Conservation (phyloP, 2,888 invertebrate species). For the Apotomis betuletana region DNA sequence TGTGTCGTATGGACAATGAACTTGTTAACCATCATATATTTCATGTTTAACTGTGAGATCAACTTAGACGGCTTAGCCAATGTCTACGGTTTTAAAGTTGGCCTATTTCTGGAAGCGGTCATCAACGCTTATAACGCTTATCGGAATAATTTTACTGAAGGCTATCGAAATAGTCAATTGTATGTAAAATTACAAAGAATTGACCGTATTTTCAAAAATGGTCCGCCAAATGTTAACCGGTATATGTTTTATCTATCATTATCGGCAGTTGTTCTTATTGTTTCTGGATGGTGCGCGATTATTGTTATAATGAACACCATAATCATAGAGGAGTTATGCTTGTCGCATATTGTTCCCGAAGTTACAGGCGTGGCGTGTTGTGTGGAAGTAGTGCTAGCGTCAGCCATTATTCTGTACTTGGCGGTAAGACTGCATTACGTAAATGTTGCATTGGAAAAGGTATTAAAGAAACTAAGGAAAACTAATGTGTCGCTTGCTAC, state of each 20-base stretch:
- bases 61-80: constrained; percentile 47
- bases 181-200: constrained; percentile 68
- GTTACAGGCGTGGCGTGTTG: constrained; percentile 49
- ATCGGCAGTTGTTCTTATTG: constrained; percentile 30
- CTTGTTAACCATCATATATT: constrained; percentile 47
- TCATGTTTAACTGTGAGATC: constrained; percentile 48
- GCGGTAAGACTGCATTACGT: constrained; percentile 54
- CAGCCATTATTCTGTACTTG: constrained; percentile 54
- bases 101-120: constrained; percentile 49
- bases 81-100: constrained; percentile 54
- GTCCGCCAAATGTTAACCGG: constrained; percentile 51
- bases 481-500: constrained; percentile 2
- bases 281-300: constrained; percentile 44
- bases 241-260: constrained; percentile 44
- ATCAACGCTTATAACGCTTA: constrained; percentile 51
- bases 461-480: constrained; percentile 15
- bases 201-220: constrained; percentile 56
- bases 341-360: constrained; percentile 47
- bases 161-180: constrained; percentile 52
- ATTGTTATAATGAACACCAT: constrained; percentile 49
- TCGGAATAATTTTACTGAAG: constrained; percentile 50
- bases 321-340: constrained; percentile 50
- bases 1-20: constrained; percentile 53
- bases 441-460: constrained; percentile 50
- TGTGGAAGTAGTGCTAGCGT: constrained; percentile 53